Conservation (phyloP, 2,113 vertebrate species). For the Trochalopteron elliotii region DNA sequence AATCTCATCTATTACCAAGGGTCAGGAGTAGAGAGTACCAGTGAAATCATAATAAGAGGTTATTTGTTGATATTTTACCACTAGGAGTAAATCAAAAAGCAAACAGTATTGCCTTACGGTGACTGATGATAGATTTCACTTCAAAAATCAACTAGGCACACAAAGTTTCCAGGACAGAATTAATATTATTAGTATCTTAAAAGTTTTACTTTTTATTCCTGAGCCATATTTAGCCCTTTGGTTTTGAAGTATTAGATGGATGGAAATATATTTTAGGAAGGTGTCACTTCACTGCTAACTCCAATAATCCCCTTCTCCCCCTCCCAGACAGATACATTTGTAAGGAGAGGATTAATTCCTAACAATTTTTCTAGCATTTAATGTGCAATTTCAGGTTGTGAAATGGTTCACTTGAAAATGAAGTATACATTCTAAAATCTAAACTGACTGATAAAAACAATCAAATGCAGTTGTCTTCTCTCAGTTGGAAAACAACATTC, state of each 20-base stretch:
- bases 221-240: neutral
- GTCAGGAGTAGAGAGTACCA: neutral
- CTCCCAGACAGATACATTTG: neutral
- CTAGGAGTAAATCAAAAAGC: neutral
- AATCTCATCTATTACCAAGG: neutral
- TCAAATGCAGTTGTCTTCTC: neutral
- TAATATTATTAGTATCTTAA: constrained; percentile 47
- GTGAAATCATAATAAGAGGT: neutral
- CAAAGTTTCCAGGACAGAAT: neutral
- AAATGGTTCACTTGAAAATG: neutral
- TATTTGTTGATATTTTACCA: neutral
- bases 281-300: neutral
- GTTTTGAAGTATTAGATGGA: neutral
- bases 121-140: neutral
- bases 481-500: neutral
- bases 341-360: neutral
- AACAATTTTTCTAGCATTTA: neutral
- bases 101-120: neutral
- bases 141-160: neutral
- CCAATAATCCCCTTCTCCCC: neutral
- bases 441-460: neutral
- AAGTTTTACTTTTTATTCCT: constrained; percentile 24
- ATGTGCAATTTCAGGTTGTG: neutral
- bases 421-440: neutral
- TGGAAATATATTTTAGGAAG: neutral